Base-by-base conservation (phyloP, 2,113 vertebrate species). In the Halichoeres trimaculatus region DNA sequence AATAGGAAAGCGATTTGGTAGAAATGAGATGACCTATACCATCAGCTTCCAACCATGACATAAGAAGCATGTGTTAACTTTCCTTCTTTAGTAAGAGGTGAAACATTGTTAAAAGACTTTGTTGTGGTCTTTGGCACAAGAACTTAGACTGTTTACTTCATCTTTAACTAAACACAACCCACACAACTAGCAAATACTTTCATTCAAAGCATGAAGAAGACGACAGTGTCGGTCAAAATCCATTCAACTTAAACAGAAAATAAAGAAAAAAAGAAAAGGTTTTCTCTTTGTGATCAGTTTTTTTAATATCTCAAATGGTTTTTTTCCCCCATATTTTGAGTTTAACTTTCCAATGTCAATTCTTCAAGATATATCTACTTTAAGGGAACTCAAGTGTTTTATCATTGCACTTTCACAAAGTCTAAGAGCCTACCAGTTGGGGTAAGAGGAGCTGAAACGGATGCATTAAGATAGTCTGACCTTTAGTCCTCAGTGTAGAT, bases 401-500 rank as follows among this genome's bases (percentile, higher is more conserved):
- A 63, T 8, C 8, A 23, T 13, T 45, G 3, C 41, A 2, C 11
- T 43, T 43, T 16, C 3, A 11, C 14, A 5, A 36, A 30, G 41
- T 64, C 36, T 38, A 10, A 20, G 14, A 1, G 12, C n/a, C 19
- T 61, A 14, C 38, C n/a, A n/a, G 36, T 24, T 19, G 10, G 19
- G 22, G 24, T 51, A 50, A 43, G 2, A 40, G n/a, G 12, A 24
- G 16, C 22, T 14, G 57, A n/a, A 14, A 40, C 14, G 40, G 51
- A 63, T 55, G 50, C 20, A 62, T 14, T 12, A 51, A 14, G 5
- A 70, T n/a, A 69, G 36, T 30, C 30, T 58, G 45, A 26, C 19
- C 12, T 50, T 26, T 51, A 34, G 30, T n/a, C 4, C 8, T n/a
- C 22, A 7, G 20, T 10, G 12, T 38, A 2, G 4, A 47, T 40